These are phyloP conservation scores for Diglossa cyanea DNA, from an alignment of 2,797 vertebrate species.

Conservation along the genomic window DNA sequence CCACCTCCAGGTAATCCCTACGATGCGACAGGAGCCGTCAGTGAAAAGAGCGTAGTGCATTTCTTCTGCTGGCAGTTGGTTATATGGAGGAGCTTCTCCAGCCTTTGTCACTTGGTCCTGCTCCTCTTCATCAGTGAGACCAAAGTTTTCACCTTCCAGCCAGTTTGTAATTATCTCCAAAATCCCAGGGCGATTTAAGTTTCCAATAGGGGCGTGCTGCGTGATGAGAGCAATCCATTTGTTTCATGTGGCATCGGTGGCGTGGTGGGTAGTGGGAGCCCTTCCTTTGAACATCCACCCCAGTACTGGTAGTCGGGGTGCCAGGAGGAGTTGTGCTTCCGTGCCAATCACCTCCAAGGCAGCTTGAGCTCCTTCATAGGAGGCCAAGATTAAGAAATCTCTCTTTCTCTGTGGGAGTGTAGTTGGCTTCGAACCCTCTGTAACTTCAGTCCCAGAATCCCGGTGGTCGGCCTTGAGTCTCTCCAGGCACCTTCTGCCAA, in stretches of 20 bases:
- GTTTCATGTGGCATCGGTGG: fast-evolving
- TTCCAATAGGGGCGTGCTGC: fast-evolving
- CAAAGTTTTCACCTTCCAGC: not conserved
- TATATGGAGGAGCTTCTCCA: not conserved
- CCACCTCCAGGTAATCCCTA: not conserved
- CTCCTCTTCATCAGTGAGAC: not conserved
- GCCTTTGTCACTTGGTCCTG: fast-evolving
- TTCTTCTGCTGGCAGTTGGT: not conserved
- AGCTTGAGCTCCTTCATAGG: not conserved
- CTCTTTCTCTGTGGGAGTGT: not conserved
- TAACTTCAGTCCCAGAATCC: not conserved
- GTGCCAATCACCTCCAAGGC: fast-evolving
- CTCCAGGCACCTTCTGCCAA: not conserved
- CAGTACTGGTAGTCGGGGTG: not conserved
- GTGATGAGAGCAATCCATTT: not conserved
- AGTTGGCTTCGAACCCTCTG: not conserved
- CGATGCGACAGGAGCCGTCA: not conserved
- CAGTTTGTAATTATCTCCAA: not conserved
- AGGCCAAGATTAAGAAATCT: not conserved
- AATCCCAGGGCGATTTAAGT: not conserved
- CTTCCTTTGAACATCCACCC: not conserved
- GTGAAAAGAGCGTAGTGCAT: fast-evolving
- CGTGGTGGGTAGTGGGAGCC: not conserved
- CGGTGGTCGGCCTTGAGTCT: not conserved
- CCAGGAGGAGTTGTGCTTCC: not conserved